phyloP scores from a whole-genome alignment of 2,113 vertebrate species.

The Ellobius talpinus region DNA sequence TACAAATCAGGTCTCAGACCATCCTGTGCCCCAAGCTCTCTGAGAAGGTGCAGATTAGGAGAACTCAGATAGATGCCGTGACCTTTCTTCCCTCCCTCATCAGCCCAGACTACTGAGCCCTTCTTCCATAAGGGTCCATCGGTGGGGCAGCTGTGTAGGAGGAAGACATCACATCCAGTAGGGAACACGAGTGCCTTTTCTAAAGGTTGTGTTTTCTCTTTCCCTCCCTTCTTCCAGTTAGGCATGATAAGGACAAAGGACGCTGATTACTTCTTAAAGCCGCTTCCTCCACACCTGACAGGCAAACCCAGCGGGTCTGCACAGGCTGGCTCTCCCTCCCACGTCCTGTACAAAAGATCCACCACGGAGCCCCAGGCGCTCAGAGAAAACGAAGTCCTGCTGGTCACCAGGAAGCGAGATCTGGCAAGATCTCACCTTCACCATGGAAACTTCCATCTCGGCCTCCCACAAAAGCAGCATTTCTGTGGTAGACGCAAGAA shows the following conservation, averaged over 20 bases:
- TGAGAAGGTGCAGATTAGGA: rapidly evolving
- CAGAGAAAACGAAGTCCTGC: neutral
- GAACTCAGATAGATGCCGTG: rapidly evolving
- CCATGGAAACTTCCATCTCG: slow-evolving; percentile 60
- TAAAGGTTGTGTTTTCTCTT: neutral
- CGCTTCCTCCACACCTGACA: slow-evolving; percentile 86
- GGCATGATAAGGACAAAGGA: slow-evolving; percentile 93
- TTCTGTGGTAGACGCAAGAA: slow-evolving; percentile 96
- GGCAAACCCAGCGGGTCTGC: slow-evolving; percentile 82
- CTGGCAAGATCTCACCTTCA: slow-evolving; percentile 7
- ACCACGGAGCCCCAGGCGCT: slow-evolving; percentile 48
- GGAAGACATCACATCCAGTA: rapidly evolving
- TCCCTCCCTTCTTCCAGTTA: slow-evolving; percentile 88
- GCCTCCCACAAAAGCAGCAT: slow-evolving; percentile 87
- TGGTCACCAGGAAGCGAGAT: slow-evolving; percentile 52
- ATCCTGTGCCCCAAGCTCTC: rapidly evolving
- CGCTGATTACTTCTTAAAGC: slow-evolving; percentile 92
- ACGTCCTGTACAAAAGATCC: slow-evolving; percentile 92
- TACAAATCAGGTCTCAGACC: rapidly evolving
- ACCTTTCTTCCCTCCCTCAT: rapidly evolving
- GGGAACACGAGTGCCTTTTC: rapidly evolving
- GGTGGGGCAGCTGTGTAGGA: no score
- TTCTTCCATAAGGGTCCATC: rapidly evolving
- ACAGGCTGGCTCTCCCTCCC: slow-evolving; percentile 85
- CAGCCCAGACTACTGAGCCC: no score